Percentiles rank a stretch among this genome's conserved stretches.
phyloP scores from a whole-genome alignment of 2,113 vertebrate genomes.

The Elaphurus davidianus region DNA sequence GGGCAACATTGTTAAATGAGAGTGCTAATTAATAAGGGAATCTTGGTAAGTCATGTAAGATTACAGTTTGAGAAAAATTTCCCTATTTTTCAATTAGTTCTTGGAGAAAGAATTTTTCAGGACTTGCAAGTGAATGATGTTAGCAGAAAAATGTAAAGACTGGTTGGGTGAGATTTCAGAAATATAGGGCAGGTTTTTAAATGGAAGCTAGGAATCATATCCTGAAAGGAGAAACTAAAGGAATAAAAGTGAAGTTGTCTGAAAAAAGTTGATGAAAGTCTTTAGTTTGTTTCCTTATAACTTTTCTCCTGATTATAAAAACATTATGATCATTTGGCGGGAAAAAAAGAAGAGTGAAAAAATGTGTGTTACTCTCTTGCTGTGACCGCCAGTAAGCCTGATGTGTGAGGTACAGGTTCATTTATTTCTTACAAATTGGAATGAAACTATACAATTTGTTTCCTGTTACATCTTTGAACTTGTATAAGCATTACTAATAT shows the following conservation, averaged over 20 bases:
- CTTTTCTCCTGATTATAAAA: background rate
- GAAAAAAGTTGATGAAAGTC: background rate
- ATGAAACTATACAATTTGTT: background rate
- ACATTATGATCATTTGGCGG: background rate
- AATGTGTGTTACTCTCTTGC: background rate
- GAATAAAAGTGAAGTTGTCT: background rate
- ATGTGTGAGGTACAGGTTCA: background rate
- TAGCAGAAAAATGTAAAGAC: background rate
- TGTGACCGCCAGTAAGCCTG: background rate
- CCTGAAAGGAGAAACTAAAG: background rate
- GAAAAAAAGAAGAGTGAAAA: background rate
- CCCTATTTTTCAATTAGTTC: background rate
- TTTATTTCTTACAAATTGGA: background rate
- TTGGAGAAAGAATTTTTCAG: background rate
- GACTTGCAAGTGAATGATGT: background rate
- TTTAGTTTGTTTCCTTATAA: background rate
- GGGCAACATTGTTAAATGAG: background rate
- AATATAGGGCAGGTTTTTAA: background rate
- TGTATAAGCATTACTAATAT: background rate
- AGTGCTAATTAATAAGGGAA: background rate
- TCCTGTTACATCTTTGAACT: background rate
- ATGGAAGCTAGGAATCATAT: background rate
- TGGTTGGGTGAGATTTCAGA: background rate
- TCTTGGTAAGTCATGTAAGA: background rate
- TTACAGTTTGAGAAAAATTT: background rate